These are phyloP conservation scores for Tenebrio molitor DNA, from an alignment of 1,140 invertebrate genomes.

Conservation along the genomic window DNA sequence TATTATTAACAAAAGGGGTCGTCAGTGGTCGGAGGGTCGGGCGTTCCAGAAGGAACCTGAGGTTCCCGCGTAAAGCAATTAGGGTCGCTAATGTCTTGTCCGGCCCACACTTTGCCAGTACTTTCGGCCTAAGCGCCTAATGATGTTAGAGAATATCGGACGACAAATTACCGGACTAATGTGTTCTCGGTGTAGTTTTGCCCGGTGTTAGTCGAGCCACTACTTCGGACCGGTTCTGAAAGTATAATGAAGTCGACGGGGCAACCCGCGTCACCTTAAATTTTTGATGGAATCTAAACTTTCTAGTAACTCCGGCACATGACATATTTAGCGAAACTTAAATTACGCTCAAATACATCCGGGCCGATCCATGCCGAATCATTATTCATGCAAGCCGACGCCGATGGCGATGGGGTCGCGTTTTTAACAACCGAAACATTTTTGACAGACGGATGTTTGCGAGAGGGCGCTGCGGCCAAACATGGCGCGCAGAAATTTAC, in stretches of 20 bases:
- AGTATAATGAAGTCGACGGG: slow-evolving; percentile 51
- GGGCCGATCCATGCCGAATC: slow-evolving; percentile 17
- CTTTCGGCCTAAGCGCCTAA: slow-evolving; percentile 60
- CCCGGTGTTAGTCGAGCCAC: slow-evolving; percentile 34
- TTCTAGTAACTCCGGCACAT: slow-evolving; percentile 50
- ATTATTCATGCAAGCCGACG: slow-evolving; percentile 25
- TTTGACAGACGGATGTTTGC: no score
- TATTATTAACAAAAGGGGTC: slow-evolving; percentile 40
- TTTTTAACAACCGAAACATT: no score
- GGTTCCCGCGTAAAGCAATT: slow-evolving; percentile 57
- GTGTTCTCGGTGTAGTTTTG: slow-evolving; percentile 49
- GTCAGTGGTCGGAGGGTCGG: background rate
- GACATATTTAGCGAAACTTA: slow-evolving; percentile 46
- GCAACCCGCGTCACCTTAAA: slow-evolving; percentile 52
- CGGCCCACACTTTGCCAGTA: slow-evolving; percentile 60
- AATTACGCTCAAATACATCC: slow-evolving; percentile 37
- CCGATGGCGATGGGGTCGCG: no score
- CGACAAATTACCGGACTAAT: slow-evolving; percentile 57
- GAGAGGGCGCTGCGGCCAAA: no score
- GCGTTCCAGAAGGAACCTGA: slow-evolving; percentile 48
- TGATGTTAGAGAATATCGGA: slow-evolving; percentile 59
- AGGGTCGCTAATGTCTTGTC: slow-evolving; percentile 63
- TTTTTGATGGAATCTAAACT: slow-evolving; percentile 50
- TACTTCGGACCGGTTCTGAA: slow-evolving; percentile 44
- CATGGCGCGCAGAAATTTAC: no score